phyloP scores from a whole-genome alignment of 2,888 invertebrate species.

The Hermodice carunculata region DNA sequence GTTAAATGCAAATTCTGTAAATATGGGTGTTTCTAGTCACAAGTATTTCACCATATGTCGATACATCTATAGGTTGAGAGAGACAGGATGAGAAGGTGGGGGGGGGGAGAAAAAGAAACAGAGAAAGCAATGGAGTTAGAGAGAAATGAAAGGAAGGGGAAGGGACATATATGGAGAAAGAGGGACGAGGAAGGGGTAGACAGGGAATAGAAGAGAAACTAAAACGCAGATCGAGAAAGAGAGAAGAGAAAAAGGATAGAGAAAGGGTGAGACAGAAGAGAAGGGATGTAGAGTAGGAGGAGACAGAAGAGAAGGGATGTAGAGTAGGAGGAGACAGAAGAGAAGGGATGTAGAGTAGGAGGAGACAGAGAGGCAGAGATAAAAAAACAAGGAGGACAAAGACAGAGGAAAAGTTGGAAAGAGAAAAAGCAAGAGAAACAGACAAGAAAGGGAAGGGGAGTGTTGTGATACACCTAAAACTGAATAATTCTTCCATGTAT shows the following conservation, averaged over 20 bases:
- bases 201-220: background rate
- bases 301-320: background rate
- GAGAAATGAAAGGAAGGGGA: background rate
- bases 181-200: background rate
- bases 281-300: background rate
- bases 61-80: background rate
- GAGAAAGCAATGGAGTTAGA: background rate
- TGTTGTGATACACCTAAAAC: too few species aligned
- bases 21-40: too few species aligned
- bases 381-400: too few species aligned
- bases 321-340: background rate
- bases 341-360: background rate
- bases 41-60: too few species aligned
- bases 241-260: background rate
- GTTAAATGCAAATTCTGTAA: too few species aligned
- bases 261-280: background rate
- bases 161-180: background rate
- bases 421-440: too few species aligned
- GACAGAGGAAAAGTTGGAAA: too few species aligned
- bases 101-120: background rate
- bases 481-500: too few species aligned
- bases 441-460: too few species aligned
- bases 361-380: background rate
- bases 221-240: background rate
- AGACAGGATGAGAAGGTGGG: background rate